A percentile compares a stretch with the other conserved stretches of the same genome.
Evolutionary conservation across 2,888 invertebrate genomes (phyloP).

Genomic region (Thereva unica): DNA sequence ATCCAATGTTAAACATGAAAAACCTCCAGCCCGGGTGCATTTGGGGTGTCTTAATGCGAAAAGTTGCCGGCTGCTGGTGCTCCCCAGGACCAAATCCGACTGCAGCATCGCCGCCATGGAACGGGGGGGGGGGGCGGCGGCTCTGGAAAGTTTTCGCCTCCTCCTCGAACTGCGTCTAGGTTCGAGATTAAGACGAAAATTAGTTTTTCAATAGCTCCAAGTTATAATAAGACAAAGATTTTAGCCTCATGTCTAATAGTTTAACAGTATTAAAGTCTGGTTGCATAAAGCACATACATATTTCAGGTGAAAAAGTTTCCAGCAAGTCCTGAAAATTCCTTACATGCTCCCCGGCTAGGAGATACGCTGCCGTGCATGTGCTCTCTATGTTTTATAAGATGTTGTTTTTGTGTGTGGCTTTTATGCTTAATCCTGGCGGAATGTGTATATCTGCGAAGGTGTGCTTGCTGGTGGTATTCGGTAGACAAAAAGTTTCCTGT

Average conservation of each 20-base stretch:
- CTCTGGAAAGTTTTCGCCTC: conserved; percentile 27
- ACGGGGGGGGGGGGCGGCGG: conserved; percentile 11
- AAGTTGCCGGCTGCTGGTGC: conserved; percentile 12
- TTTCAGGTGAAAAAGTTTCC: too few relatives aligned
- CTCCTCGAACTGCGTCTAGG: conserved; percentile 17
- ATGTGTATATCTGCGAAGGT: too few relatives aligned
- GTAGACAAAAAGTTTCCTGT: too few relatives aligned
- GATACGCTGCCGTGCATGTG: too few relatives aligned
- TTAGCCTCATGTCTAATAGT: background rate
- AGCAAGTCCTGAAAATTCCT: too few relatives aligned
- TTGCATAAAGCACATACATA: too few relatives aligned
- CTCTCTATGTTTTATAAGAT: too few relatives aligned
- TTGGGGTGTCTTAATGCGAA: conserved; percentile 32
- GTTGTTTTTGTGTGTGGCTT: too few relatives aligned
- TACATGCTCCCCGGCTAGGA: too few relatives aligned
- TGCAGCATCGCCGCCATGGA: background rate
- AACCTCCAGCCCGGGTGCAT: conserved; percentile 31
- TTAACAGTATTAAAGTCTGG: too few relatives aligned
- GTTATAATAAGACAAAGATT: conserved; percentile 27
- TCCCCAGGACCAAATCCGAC: conserved; percentile 3
- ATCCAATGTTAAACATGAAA: conserved; percentile 29
- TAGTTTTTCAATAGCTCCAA: conserved; percentile 30
- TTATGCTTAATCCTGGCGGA: too few relatives aligned
- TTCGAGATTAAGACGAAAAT: conserved; percentile 32
- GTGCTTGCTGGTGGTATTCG: too few relatives aligned